A percentile compares a stretch with the other conserved stretches of the same genome.
These are phyloP conservation scores for Sciurus vulgaris DNA, from an alignment of 2,797 vertebrate species.

Conservation along the genomic window DNA sequence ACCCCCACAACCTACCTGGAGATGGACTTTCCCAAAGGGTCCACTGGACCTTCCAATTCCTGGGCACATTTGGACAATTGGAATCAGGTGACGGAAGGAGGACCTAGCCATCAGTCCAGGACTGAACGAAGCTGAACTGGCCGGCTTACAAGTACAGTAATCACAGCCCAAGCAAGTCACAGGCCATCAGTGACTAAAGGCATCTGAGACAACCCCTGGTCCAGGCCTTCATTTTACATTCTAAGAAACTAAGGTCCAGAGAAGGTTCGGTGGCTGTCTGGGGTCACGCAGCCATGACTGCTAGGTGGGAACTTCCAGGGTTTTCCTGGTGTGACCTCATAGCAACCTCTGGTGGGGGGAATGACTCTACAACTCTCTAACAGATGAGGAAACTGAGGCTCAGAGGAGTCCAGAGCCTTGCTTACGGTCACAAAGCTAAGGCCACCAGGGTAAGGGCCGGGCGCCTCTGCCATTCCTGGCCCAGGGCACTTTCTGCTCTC, in stretches of 20 bases:
- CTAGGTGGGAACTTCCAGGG: not conserved
- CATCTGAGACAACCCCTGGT: not conserved
- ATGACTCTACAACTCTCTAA: not conserved
- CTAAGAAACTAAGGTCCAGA: not conserved
- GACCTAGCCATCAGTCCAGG: not conserved
- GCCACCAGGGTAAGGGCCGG: not conserved
- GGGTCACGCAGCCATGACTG: not conserved
- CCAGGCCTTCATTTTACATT: not conserved
- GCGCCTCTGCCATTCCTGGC: not conserved
- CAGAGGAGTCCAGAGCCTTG: not conserved
- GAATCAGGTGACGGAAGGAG: accelerated
- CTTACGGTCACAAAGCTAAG: slow-evolving; percentile 71
- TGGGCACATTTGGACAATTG: not conserved
- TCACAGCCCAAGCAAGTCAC: not conserved
- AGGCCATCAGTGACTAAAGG: not conserved
- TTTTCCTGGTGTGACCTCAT: not conserved
- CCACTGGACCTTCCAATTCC: not conserved
- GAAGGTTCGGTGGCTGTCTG: not conserved
- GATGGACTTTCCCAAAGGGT: not conserved
- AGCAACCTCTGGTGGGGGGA: not conserved
- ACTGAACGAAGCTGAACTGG: not conserved
- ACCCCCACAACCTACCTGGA: accelerated
- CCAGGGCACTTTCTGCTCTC: not conserved
- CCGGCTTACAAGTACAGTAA: not conserved
- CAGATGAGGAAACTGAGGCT: slow-evolving; percentile 19